Conservation (phyloP, 2,888 invertebrate genomes). For the Eretmocerus hayati region DNA sequence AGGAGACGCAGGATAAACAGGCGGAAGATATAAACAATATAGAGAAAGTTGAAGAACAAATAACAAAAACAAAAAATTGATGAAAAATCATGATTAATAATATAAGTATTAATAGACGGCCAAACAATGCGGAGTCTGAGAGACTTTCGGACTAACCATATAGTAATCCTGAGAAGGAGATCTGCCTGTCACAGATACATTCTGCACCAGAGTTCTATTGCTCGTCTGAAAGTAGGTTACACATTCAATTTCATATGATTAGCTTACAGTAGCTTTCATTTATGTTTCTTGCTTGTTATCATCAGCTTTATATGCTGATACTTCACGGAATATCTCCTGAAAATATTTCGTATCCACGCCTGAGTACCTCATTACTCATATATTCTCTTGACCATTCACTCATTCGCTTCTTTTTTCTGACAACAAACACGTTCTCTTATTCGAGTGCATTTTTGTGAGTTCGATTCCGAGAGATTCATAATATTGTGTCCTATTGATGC, state of each 20-base stretch:
- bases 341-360: no score
- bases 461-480: no score
- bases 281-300: conserved; percentile 26
- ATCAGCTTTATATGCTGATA: neutral
- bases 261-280: conserved; percentile 33
- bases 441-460: no score
- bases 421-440: no score
- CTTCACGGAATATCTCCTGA: neutral
- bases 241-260: conserved; percentile 45
- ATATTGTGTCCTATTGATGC: no score
- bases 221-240: conserved; percentile 49
- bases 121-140: conserved; percentile 45
- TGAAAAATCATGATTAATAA: conserved; percentile 38
- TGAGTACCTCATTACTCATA: no score
- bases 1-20: conserved; percentile 16
- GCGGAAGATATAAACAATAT: conserved; percentile 22
- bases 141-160: conserved; percentile 48
- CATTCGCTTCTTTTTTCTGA: no score
- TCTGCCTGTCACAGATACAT: conserved; percentile 49
- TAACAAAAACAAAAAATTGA: conserved; percentile 11
- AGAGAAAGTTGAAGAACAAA: conserved; percentile 19
- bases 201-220: conserved; percentile 49
- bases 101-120: conserved; percentile 42
- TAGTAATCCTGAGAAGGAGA: conserved; percentile 49
- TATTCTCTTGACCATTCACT: no score